Evolutionary conservation across 2,113 vertebrate species (phyloP).

Genomic region (Hippocampus barbouri): DNA sequence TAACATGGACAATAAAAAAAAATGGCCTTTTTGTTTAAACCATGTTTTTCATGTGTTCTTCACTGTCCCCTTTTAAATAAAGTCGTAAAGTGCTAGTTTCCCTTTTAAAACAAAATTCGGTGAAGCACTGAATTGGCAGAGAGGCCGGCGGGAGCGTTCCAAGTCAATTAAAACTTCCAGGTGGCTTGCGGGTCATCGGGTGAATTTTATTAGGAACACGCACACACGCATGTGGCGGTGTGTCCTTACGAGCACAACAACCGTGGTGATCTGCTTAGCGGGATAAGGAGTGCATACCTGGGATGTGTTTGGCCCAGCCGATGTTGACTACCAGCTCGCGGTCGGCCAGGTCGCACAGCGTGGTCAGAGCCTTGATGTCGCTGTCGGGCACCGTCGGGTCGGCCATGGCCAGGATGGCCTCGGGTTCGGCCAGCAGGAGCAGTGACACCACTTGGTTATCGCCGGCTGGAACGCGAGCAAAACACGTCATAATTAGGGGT

Average conservation of each 20-base stretch:
- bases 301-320: slow-evolving; percentile 99
- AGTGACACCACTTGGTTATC: slow-evolving; percentile 98
- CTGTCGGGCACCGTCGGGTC: slow-evolving; percentile 94
- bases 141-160: background rate
- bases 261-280: background rate
- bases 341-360: slow-evolving; percentile 94
- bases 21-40: background rate
- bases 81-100: too few species aligned
- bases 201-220: slow-evolving; percentile 37
- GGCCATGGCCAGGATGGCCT: slow-evolving; percentile 98
- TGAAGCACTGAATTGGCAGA: background rate
- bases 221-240: background rate
- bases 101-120: too few species aligned
- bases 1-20: slow-evolving; percentile 55
- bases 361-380: slow-evolving; percentile 97
- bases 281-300: slow-evolving; percentile 71
- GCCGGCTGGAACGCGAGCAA: slow-evolving; percentile 30
- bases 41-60: too few species aligned
- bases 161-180: slow-evolving; percentile 58
- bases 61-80: too few species aligned
- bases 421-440: slow-evolving; percentile 93
- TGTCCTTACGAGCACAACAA: background rate
- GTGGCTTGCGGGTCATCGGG: slow-evolving; percentile 42
- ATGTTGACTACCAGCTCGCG: slow-evolving; percentile 97
- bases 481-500: background rate